Evolutionary conservation across 2,797 vertebrate genomes (phyloP).

Genomic region (Tenualosa ilisha): DNA sequence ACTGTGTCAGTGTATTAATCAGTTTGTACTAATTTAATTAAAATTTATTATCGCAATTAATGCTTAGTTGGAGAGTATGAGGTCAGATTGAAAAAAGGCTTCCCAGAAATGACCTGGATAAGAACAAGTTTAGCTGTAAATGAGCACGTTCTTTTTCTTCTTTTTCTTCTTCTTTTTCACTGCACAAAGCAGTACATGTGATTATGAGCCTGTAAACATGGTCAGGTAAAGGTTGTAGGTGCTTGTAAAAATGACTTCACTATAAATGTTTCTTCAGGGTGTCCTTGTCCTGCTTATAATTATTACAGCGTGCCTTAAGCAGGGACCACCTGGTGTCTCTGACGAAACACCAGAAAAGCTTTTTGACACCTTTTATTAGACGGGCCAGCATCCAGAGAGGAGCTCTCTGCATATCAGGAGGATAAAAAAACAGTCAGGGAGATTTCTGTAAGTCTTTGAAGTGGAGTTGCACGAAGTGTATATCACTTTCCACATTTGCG

Average conservation of each 20-base stretch:
- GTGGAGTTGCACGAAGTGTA: background rate
- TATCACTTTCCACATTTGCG: background rate
- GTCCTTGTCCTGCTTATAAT: background rate
- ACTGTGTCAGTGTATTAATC: background rate
- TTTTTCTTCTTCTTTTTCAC: background rate
- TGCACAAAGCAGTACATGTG: background rate
- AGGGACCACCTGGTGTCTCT: conserved; percentile 3
- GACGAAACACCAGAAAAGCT: background rate
- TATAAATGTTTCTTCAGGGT: conserved; percentile 9
- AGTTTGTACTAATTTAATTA: background rate
- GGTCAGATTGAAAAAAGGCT: conserved; percentile 4
- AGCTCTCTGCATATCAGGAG: background rate
- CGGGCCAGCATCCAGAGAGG: background rate
- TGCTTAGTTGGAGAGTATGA: background rate
- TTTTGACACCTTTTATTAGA: background rate
- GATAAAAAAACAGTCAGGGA: background rate
- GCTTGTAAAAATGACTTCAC: conserved; percentile 21
- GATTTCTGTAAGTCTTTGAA: background rate
- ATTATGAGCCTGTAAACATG: conserved; percentile 15
- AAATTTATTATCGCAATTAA: background rate
- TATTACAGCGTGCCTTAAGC: background rate
- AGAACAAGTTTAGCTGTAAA: background rate
- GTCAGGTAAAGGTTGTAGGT: conserved; percentile 15
- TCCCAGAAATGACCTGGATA: conserved; percentile 4
- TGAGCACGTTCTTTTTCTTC: background rate